Conservation (phyloP, 1,140 invertebrate genomes). For the Lutraria rhynchaena region DNA sequence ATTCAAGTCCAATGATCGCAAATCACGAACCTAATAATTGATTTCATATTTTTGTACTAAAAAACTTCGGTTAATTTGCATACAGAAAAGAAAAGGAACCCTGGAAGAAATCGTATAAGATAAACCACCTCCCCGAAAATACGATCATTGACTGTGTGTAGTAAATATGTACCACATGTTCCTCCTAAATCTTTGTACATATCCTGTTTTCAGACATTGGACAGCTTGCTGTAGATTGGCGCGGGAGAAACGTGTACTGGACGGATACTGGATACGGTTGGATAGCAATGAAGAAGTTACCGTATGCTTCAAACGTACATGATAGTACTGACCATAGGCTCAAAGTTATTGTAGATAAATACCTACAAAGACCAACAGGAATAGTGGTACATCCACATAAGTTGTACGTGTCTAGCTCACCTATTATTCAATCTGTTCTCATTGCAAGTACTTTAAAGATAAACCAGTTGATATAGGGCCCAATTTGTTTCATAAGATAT, state of each 20-base stretch:
- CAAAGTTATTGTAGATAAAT: constrained; percentile 22
- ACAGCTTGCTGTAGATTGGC: constrained; percentile 44
- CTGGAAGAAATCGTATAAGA: neutral
- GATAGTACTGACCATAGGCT: neutral
- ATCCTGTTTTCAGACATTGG: constrained; percentile 32
- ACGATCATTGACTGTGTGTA: neutral
- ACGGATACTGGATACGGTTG: constrained; percentile 42
- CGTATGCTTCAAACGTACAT: neutral
- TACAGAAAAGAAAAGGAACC: neutral
- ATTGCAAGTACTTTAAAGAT: too few species aligned
- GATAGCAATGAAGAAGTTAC: constrained; percentile 47
- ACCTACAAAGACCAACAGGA: constrained; percentile 41
- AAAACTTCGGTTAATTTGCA: neutral
- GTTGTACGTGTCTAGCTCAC: constrained; percentile 12
- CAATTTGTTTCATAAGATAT: too few species aligned
- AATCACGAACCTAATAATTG: neutral
- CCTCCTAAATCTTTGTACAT: neutral
- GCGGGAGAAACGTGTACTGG: constrained; percentile 44
- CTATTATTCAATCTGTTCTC: too few species aligned
- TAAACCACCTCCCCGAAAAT: neutral
- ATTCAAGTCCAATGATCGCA: too few species aligned
- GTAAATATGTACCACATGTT: neutral
- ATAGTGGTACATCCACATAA: constrained; percentile 29
- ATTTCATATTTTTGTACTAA: neutral
- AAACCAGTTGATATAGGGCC: too few species aligned